Conservation (phyloP, 2,797 vertebrate genomes). For the Serranus cabrilla region DNA sequence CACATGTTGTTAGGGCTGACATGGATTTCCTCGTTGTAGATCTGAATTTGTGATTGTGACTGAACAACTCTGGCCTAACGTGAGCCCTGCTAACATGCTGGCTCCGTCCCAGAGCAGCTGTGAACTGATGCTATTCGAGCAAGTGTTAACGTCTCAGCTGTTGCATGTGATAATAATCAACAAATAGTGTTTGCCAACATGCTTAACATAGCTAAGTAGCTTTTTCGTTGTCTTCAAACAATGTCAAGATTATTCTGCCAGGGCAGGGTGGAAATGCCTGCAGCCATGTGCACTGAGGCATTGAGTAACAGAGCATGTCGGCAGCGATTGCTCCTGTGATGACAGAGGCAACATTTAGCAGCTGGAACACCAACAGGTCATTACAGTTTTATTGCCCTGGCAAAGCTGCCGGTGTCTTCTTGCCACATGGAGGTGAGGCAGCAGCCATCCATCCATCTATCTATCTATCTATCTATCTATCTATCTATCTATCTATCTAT, state of each 20-base stretch:
- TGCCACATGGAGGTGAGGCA: conserved; percentile 1
- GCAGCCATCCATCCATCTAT: conserved; percentile 10
- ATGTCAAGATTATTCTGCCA: conserved; percentile 44
- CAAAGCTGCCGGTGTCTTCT: conserved; percentile 27
- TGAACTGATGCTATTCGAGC: conserved; percentile 34
- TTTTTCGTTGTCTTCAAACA: conserved; percentile 55
- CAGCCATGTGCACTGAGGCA: conserved; percentile 23
- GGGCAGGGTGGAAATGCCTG: conserved; percentile 12
- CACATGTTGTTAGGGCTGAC: not conserved
- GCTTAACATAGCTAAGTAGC: conserved; percentile 44
- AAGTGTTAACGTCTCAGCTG: conserved; percentile 61
- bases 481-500: conserved; percentile 20
- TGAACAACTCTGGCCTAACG: conserved; percentile 8
- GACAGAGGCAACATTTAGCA: conserved; percentile 44
- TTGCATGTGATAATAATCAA: conserved; percentile 50
- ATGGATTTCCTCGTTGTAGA: not conserved
- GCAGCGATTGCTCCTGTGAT: conserved; percentile 37
- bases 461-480: conserved; percentile 27
- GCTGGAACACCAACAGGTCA: conserved; percentile 39
- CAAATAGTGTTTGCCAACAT: conserved; percentile 53
- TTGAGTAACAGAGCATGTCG: conserved; percentile 5
- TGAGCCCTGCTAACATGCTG: not conserved
- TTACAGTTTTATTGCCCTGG: conserved; percentile 50
- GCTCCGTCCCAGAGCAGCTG: conserved; percentile 44
- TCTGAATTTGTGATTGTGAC: not conserved